Conservation (phyloP, 2,797 vertebrate genomes). For the Acipenser oxyrinchus region DNA sequence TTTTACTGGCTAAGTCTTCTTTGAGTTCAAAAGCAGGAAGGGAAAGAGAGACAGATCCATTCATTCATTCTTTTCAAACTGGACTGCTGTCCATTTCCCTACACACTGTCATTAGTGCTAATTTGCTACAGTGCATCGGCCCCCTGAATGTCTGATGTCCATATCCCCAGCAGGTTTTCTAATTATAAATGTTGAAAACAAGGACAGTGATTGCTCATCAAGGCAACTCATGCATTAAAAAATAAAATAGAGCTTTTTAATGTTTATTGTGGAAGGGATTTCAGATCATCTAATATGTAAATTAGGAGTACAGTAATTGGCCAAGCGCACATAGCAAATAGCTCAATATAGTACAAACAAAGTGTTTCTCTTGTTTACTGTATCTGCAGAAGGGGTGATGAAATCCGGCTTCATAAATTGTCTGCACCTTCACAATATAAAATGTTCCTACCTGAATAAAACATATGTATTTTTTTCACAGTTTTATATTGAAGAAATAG, state of each 20-base stretch:
- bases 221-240: conserved; percentile 13
- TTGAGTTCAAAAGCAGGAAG: too few species aligned
- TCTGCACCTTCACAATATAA: neutral
- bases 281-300: conserved; percentile 6
- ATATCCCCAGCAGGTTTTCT: neutral
- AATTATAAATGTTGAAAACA: conserved; percentile 10
- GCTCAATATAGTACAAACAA: neutral
- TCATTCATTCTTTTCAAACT: too few species aligned
- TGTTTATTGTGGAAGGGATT: conserved; percentile 11
- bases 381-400: too few species aligned
- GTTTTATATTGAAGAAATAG: too few species aligned
- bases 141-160: conserved; percentile 4
- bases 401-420: too few species aligned
- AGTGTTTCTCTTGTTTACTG: too few species aligned
- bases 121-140: conserved; percentile 18
- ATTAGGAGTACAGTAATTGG: conserved; percentile 10
- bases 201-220: conserved; percentile 16
- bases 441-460: neutral
- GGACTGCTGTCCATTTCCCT: too few species aligned
- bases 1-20: too few species aligned
- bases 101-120: neutral
- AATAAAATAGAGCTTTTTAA: conserved; percentile 9
- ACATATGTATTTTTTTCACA: neutral
- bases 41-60: too few species aligned
- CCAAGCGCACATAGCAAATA: neutral